A percentile compares a stretch with the other conserved stretches of the same genome.
Evolutionary conservation across 2,888 invertebrate genomes (phyloP).

Genomic region (Ctena decussata): DNA sequence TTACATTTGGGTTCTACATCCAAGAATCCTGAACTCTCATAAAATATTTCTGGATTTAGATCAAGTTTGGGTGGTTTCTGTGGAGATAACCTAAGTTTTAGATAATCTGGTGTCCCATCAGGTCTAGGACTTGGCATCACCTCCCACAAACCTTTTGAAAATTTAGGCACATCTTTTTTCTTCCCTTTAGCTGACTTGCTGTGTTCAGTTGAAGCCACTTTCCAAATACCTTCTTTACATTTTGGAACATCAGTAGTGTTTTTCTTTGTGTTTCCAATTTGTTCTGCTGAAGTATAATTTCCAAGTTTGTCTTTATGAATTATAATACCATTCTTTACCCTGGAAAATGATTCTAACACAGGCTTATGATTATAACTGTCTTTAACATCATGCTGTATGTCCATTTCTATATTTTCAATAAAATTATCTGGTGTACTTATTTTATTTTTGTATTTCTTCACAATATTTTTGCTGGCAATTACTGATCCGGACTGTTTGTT

Average conservation of each 20-base stretch:
- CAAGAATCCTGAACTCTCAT: constrained; percentile 39
- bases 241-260: background rate
- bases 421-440: background rate
- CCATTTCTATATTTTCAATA: background rate
- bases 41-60: constrained; percentile 35
- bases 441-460: constrained; percentile 1
- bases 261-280: background rate
- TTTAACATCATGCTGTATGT: background rate
- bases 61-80: constrained; percentile 59
- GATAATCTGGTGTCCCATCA: constrained; percentile 44
- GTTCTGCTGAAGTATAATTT: constrained; percentile 27
- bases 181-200: background rate
- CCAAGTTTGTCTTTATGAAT: constrained; percentile 62
- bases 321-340: constrained; percentile 55
- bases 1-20: constrained; percentile 40
- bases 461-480: background rate
- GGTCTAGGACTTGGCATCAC: constrained; percentile 60
- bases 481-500: background rate
- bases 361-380: background rate
- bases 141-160: constrained; percentile 53
- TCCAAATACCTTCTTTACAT: background rate
- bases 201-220: background rate
- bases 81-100: constrained; percentile 59
- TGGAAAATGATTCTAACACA: background rate
- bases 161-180: background rate